Evolutionary conservation across 2,797 vertebrate species (phyloP).

Genomic region (Cheirogaleus major): DNA sequence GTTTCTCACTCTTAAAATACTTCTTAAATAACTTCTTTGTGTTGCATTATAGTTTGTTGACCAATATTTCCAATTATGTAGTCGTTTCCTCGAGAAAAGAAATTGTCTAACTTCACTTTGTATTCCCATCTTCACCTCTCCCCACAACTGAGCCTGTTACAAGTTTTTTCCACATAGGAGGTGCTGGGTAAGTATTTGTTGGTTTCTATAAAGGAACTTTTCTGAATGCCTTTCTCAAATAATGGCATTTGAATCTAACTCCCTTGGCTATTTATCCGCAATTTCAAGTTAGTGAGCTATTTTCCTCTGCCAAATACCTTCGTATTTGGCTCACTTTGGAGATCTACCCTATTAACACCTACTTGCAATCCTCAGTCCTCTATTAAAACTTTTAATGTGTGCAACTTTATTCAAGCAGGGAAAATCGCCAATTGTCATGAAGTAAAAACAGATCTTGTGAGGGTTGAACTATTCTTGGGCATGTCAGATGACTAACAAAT

Average conservation of each 20-base stretch:
- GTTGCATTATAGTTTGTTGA: not conserved
- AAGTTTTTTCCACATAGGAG: not conserved
- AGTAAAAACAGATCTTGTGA: constrained; percentile 77
- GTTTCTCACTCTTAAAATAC: not conserved
- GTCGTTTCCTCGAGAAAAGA: constrained; percentile 23
- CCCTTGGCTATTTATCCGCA: not conserved
- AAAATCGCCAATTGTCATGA: constrained; percentile 47
- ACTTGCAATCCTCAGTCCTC: constrained; percentile 25
- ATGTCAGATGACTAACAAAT: constrained; percentile 65
- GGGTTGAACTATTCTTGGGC: constrained; percentile 69
- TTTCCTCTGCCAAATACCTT: constrained; percentile 59
- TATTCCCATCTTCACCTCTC: not conserved
- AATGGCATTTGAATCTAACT: constrained; percentile 38
- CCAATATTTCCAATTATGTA: not conserved
- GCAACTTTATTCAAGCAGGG: constrained; percentile 60
- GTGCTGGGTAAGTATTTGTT: not conserved
- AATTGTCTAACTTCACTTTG: not conserved
- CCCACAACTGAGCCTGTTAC: not conserved
- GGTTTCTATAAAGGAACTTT: constrained; percentile 36
- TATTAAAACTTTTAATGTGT: constrained; percentile 61
- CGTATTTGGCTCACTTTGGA: constrained; percentile 60
- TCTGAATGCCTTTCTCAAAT: not conserved
- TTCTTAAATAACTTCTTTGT: not conserved
- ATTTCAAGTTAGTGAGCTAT: constrained; percentile 35
- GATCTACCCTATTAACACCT: constrained; percentile 61